Percentiles rank a stretch among this genome's conserved stretches.
phyloP scores from a whole-genome alignment of 2,113 vertebrate species.

The Scomber japonicus region DNA sequence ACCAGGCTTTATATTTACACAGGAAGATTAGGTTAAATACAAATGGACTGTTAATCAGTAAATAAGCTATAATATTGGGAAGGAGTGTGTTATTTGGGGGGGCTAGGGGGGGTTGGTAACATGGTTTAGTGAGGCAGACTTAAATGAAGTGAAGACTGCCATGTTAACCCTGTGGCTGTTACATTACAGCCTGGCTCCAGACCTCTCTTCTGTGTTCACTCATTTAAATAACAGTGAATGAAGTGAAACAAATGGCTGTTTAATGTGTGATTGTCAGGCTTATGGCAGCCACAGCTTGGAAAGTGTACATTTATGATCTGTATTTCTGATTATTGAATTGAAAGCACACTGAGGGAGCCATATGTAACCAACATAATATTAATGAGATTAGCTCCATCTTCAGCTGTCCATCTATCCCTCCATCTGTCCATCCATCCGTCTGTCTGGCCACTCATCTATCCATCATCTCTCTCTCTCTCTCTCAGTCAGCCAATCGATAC shows the following conservation, averaged over 20 bases:
- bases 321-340: constrained; percentile 4
- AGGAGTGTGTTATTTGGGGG: background rate
- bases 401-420: constrained; percentile 35
- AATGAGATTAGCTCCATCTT: constrained; percentile 59
- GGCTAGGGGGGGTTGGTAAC: background rate
- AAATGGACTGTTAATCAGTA: too few relatives aligned
- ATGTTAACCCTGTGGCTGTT: background rate
- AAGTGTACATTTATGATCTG: constrained; percentile 16
- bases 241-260: too few relatives aligned
- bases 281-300: background rate
- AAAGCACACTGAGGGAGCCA: constrained; percentile 27
- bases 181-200: too few relatives aligned
- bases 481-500: constrained; percentile 71
- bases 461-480: constrained; percentile 34
- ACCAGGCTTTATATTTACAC: too few relatives aligned
- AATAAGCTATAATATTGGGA: too few relatives aligned
- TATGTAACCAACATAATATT: constrained; percentile 45
- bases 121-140: background rate
- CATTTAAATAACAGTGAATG: too few relatives aligned
- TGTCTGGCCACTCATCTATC: constrained; percentile 50
- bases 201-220: too few relatives aligned
- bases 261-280: too few relatives aligned
- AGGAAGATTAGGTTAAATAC: too few relatives aligned
- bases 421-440: constrained; percentile 50
- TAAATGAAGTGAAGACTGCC: background rate